phyloP scores from a whole-genome alignment of 2,888 invertebrate genomes.

The Tinea semifulvella region DNA sequence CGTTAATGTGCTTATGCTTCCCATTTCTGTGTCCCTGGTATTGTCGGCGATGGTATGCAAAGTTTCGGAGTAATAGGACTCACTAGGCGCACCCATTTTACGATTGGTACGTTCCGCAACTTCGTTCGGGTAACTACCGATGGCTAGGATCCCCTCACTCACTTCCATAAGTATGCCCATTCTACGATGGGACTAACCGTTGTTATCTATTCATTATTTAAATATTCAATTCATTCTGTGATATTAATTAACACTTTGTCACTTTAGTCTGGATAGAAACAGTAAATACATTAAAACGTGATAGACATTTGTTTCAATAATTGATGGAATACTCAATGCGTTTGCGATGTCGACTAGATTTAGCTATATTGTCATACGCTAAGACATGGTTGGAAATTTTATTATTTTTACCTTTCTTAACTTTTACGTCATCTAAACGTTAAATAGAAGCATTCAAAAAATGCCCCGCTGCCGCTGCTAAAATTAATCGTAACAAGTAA shows the following conservation, averaged over 20 bases:
- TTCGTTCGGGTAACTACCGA: neutral
- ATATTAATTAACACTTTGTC: neutral
- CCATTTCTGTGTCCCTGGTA: slow-evolving; percentile 53
- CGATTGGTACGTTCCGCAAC: slow-evolving; percentile 8
- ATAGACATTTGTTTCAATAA: neutral
- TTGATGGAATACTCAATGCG: slow-evolving; percentile 7
- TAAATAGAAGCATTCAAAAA: no score
- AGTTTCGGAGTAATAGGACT: slow-evolving; percentile 40
- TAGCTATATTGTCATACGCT: neutral
- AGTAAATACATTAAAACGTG: slow-evolving; percentile 8
- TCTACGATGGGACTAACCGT: slow-evolving; percentile 41
- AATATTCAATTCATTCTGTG: neutral
- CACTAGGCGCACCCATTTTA: slow-evolving; percentile 26
- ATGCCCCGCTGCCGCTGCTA: neutral
- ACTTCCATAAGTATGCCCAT: slow-evolving; percentile 64
- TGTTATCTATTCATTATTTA: slow-evolving; percentile 28
- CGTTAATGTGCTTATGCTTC: slow-evolving; percentile 50
- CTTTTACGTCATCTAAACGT: no score
- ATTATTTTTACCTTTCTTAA: neutral
- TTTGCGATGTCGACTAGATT: slow-evolving; percentile 5
- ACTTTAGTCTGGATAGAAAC: slow-evolving; percentile 14
- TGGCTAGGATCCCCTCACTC: slow-evolving; percentile 25
- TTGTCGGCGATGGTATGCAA: slow-evolving; percentile 51
- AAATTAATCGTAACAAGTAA: neutral
- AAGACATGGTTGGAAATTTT: slow-evolving; percentile 10